Evolutionary conservation across 1,140 invertebrate genomes (phyloP), one percentile per base, ranked within the genome.

Genomic region (Scaptomyza graminum): DNA sequence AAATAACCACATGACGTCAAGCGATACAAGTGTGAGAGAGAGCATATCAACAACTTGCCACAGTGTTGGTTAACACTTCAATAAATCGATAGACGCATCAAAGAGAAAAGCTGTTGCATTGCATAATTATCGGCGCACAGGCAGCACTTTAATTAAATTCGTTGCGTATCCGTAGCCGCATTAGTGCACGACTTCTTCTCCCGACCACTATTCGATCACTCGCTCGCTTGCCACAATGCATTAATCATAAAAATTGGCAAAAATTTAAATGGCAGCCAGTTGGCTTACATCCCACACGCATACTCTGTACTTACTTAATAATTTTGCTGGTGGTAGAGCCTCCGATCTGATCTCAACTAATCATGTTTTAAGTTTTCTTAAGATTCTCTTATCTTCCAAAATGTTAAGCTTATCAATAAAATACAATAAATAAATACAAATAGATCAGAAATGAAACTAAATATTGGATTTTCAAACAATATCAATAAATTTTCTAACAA

Each of bases 61-160:
- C 79, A 71, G 75, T 76, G 78, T 84, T 83, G 79, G 79, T 85
- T 85, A 85, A 85, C 81, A 87, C 81, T 87, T 79, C 78, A 82
- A 87, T 87, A 82, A 87, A 87, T 87, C 83, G 82, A 87, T 87
- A 87, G 87, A 81, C 71, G 83, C 82, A 82, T 87, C 78, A 87
- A 85, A 83, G 67, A 76, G 80, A 84, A 80, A 84, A 84, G 71
- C 82, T 85, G 78, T 81, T 85, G 78, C 82, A 73, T 81, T 85
- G 78, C 82, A 73, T 84, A 84, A 84, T 84, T 84, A 84, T 85
- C 65, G 62, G 54, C 44, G 70, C 57, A 77, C 74, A 64, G 52
- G 43, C 73, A 51, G 67, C 63, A 75, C 51, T 87, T 76, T 87
- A 82, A 87, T 87, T 87, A 87, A 87, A 87, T 78, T 78, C 67